A percentile compares a stretch with the other conserved stretches of the same genome.
These are phyloP conservation scores for Circaetus cinerascens DNA, from an alignment of 2,113 vertebrate species.

Conservation along the genomic window DNA sequence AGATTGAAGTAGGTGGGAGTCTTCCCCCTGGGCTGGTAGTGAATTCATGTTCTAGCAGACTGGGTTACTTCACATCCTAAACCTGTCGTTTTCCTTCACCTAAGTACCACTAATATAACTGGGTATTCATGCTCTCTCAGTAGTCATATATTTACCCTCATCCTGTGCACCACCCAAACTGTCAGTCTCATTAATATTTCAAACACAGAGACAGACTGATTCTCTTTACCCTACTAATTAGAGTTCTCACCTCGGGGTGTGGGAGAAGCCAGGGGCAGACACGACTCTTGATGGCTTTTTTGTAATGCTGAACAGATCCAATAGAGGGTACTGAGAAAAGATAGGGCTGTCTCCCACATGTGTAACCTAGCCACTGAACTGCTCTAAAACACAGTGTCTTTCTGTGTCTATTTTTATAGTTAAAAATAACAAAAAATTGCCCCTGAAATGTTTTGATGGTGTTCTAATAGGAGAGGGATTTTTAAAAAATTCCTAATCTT, in stretches of 20 bases:
- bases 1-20: background rate
- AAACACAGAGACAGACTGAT: background rate
- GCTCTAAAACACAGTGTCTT: background rate
- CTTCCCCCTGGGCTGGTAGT: background rate
- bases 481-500: background rate
- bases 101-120: background rate
- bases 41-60: background rate
- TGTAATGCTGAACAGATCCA: background rate
- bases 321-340: background rate
- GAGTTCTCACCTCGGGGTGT: background rate
- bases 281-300: background rate
- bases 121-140: background rate
- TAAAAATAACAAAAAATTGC: background rate
- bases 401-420: background rate
- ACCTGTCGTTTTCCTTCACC: background rate
- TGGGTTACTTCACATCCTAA: background rate
- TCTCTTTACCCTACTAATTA: background rate
- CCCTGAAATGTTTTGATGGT: background rate
- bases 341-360: background rate
- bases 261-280: background rate
- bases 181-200: background rate
- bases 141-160: background rate
- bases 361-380: background rate
- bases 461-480: background rate
- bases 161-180: background rate